Evolutionary conservation across 1,140 invertebrate genomes (phyloP).

Genomic region (Globodera rostochiensis): DNA sequence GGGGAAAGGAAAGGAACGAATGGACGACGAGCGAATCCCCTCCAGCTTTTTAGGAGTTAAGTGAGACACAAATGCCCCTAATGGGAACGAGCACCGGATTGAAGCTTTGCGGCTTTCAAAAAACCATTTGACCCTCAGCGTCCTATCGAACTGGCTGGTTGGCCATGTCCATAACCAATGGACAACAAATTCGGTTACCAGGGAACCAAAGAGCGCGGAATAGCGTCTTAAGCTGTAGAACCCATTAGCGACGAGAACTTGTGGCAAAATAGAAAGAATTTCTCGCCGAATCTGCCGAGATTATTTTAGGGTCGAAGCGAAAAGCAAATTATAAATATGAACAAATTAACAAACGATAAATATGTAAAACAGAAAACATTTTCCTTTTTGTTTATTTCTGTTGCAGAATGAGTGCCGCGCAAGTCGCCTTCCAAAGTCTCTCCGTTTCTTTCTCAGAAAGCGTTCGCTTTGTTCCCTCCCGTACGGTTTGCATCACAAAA

Average conservation of each 20-base stretch:
- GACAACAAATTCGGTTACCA: background rate
- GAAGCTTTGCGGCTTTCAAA: background rate
- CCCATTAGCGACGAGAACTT: background rate
- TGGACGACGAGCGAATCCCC: background rate
- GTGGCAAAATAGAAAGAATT: no score
- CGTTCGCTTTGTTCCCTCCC: background rate
- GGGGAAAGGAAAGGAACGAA: background rate
- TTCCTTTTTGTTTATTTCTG: no score
- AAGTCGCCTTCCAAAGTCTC: background rate
- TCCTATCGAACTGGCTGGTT: no score
- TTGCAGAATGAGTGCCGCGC: no score
- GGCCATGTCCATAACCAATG: background rate
- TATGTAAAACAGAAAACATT: no score
- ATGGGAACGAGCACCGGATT: background rate
- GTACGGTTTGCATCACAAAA: background rate
- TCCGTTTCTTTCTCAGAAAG: background rate
- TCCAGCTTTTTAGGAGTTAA: no score
- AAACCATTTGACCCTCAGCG: background rate
- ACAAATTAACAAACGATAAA: no score
- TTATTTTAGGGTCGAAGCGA: no score
- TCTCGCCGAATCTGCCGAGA: no score
- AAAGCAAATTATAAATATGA: no score
- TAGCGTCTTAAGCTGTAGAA: background rate
- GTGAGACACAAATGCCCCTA: background rate
- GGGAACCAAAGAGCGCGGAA: background rate